These are phyloP conservation scores for Galagoides demidoff DNA, from an alignment of 2,797 vertebrate genomes.

Conservation along the genomic window DNA sequence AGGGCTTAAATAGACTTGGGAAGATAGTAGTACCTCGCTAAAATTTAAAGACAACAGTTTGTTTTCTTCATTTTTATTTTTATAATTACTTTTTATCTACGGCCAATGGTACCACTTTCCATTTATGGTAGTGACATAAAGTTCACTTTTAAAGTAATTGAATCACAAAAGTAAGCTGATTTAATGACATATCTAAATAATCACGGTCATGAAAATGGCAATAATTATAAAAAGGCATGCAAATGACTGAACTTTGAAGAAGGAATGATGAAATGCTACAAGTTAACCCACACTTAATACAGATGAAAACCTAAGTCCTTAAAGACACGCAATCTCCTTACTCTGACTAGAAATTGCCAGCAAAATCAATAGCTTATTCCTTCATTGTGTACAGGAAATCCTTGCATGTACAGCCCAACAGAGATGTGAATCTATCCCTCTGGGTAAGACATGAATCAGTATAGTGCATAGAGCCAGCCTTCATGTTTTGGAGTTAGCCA, in stretches of 20 bases:
- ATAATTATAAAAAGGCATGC: slow-evolving; percentile 41
- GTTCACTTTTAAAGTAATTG: slow-evolving; percentile 51
- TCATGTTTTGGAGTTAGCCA: slow-evolving; percentile 42
- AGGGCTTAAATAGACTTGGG: background rate
- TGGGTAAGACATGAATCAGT: background rate
- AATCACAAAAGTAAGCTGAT: slow-evolving; percentile 45
- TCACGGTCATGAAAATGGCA: slow-evolving; percentile 25
- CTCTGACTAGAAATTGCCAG: slow-evolving; percentile 32
- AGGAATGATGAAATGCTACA: background rate
- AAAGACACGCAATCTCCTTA: slow-evolving; percentile 34
- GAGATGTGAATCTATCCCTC: background rate
- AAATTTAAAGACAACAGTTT: background rate
- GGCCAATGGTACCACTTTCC: background rate
- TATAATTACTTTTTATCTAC: slow-evolving; percentile 41
- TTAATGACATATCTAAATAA: slow-evolving; percentile 53
- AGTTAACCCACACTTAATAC: slow-evolving; percentile 37
- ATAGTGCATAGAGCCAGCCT: slow-evolving; percentile 33
- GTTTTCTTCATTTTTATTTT: background rate
- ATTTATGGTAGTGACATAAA: slow-evolving; percentile 38
- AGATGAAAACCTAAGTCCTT: slow-evolving; percentile 45
- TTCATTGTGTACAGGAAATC: slow-evolving; percentile 32
- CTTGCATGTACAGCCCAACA: background rate
- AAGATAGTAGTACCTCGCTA: background rate
- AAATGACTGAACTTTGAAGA: slow-evolving; percentile 28
- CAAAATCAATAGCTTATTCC: slow-evolving; percentile 10